These are phyloP conservation scores for Lophius americanus DNA, from an alignment of 2,797 vertebrate species.

Conservation along the genomic window DNA sequence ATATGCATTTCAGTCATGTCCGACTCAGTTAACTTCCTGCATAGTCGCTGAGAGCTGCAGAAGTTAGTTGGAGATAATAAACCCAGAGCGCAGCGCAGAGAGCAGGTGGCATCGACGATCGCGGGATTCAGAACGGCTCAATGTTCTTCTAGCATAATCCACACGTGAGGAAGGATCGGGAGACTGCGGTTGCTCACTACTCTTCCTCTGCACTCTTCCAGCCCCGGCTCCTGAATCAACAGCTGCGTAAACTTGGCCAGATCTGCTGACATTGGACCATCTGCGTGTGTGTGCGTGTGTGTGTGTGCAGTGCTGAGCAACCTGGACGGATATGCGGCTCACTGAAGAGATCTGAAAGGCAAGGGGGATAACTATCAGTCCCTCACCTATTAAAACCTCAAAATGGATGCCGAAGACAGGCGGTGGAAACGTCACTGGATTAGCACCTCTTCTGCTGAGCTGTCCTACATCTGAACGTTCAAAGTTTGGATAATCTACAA, in stretches of 20 bases:
- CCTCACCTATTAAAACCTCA: slow-evolving; percentile 66
- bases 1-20: slow-evolving; percentile 51
- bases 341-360: slow-evolving; percentile 62
- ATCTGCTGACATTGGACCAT: slow-evolving; percentile 55
- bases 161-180: slow-evolving; percentile 6
- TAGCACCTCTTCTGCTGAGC: slow-evolving; percentile 55
- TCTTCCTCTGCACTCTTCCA: slow-evolving; percentile 34
- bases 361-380: slow-evolving; percentile 60
- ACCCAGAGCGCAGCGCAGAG: slow-evolving; percentile 28
- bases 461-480: slow-evolving; percentile 63
- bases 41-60: slow-evolving; percentile 34
- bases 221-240: slow-evolving; percentile 25
- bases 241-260: slow-evolving; percentile 71
- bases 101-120: slow-evolving; percentile 38
- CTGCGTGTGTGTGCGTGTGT: neutral
- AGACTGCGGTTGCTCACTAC: slow-evolving; percentile 30
- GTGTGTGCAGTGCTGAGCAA: slow-evolving; percentile 20
- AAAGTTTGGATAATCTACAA: slow-evolving; percentile 73
- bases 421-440: slow-evolving; percentile 72
- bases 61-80: slow-evolving; percentile 62
- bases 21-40: slow-evolving; percentile 35
- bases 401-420: slow-evolving; percentile 79
- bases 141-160: slow-evolving; percentile 48
- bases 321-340: slow-evolving; percentile 63
- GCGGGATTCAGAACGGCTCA: slow-evolving; percentile 39